A percentile compares a stretch with the other conserved stretches of the same genome.
Conservation (phyloP, 2,888 invertebrate genomes). For the Nowickia ferox region DNA sequence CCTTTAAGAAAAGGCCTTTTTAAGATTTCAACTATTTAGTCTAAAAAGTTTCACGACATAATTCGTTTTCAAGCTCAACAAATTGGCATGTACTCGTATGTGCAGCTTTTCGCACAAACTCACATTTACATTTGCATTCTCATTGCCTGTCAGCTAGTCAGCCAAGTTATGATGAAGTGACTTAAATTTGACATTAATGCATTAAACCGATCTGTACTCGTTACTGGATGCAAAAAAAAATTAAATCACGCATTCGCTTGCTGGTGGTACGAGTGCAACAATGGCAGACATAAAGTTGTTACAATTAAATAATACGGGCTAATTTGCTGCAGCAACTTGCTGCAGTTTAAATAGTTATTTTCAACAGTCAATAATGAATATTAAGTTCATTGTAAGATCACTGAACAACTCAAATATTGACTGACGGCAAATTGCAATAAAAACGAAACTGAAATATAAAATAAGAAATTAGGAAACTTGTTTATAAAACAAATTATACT, state of each 20-base stretch:
- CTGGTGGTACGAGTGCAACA: slow-evolving; percentile 17
- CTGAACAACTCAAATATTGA: slow-evolving; percentile 51
- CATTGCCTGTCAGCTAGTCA: slow-evolving; percentile 9
- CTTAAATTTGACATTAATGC: slow-evolving; percentile 52
- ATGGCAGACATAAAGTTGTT: slow-evolving; percentile 35
- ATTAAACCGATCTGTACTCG: slow-evolving; percentile 2
- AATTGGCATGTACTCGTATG: neutral
- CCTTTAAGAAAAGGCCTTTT: neutral
- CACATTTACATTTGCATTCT: slow-evolving; percentile 9
- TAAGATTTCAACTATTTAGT: neutral
- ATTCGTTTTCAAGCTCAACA: slow-evolving; percentile 50
- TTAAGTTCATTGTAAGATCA: slow-evolving; percentile 72
- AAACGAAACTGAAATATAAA: slow-evolving; percentile 1
- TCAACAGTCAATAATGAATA: slow-evolving; percentile 69
- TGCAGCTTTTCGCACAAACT: slow-evolving; percentile 31
- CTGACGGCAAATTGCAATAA: slow-evolving; percentile 48
- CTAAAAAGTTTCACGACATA: neutral
- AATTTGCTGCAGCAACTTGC: slow-evolving; percentile 35
- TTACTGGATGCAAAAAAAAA: neutral
- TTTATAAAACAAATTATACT: slow-evolving; percentile 11
- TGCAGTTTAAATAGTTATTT: slow-evolving; percentile 36
- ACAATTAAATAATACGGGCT: slow-evolving; percentile 50
- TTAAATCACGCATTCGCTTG: slow-evolving; percentile 15
- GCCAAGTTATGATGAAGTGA: slow-evolving; percentile 30
- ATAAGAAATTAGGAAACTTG: slow-evolving; percentile 42